Evolutionary conservation across 1,140 invertebrate species (phyloP).

Genomic region (Pseudomyrmex cubaensis): DNA sequence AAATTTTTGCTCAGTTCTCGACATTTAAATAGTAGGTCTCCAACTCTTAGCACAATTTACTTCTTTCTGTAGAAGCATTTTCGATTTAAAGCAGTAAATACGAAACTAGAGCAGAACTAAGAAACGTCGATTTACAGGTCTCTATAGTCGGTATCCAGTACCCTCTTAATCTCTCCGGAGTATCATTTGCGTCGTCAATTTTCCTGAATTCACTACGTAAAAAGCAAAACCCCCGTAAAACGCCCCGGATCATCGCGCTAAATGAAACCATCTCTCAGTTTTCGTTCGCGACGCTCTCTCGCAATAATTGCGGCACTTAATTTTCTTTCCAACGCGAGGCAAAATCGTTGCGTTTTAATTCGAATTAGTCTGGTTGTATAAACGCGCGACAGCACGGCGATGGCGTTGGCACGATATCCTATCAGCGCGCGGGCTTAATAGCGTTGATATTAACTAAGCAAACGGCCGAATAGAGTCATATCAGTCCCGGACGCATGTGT

Average conservation of each 20-base stretch:
- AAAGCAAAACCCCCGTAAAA: not conserved
- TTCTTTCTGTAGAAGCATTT: too few species aligned
- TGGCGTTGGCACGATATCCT: constrained; percentile 66
- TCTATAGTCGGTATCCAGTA: too few species aligned
- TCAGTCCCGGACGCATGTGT: constrained; percentile 57
- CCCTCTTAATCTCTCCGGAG: not conserved
- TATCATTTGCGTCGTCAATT: not conserved
- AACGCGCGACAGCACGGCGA: constrained; percentile 17
- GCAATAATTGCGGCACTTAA: constrained; percentile 17
- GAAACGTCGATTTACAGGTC: too few species aligned
- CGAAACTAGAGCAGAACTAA: too few species aligned
- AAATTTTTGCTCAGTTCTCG: too few species aligned
- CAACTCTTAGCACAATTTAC: too few species aligned
- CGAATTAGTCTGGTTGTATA: constrained; percentile 59
- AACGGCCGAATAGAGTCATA: constrained; percentile 72
- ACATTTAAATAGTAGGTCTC: too few species aligned
- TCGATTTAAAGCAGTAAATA: too few species aligned
- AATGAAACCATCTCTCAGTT: not conserved
- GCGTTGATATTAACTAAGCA: constrained; percentile 76
- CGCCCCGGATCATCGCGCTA: not conserved
- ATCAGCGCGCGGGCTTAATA: constrained; percentile 70
- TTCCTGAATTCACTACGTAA: constrained; percentile 2
- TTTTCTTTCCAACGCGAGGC: constrained; percentile 30
- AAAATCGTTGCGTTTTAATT: constrained; percentile 60
- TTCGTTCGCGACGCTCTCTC: not conserved